phyloP scores from a whole-genome alignment of 2,888 invertebrate genomes.

The Neuroscelio doddi region DNA sequence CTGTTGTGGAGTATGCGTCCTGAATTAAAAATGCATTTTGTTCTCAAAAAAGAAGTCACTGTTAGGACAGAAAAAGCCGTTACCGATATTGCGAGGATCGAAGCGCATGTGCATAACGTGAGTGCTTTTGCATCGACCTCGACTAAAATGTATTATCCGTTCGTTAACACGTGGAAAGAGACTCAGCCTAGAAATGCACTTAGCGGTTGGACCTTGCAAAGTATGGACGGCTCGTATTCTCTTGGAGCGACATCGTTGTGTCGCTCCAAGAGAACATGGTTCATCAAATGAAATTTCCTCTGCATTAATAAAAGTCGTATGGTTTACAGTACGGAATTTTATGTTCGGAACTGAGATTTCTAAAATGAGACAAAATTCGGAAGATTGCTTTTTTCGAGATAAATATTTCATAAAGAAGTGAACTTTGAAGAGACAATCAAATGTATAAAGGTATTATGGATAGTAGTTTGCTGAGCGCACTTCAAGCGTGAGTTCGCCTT shows the following conservation, averaged over 20 bases:
- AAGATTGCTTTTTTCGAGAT: too few relatives aligned
- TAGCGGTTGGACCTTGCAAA: slow-evolving; percentile 13
- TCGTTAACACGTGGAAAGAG: slow-evolving; percentile 7
- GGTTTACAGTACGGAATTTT: too few relatives aligned
- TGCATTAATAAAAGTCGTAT: too few relatives aligned
- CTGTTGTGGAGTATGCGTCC: not conserved
- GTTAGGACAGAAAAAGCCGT: not conserved
- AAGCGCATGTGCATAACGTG: not conserved
- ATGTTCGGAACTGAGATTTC: too few relatives aligned
- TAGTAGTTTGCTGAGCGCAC: slow-evolving; percentile 10
- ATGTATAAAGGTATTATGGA: not conserved
- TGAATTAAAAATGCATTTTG: not conserved
- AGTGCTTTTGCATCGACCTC: slow-evolving; percentile 4
- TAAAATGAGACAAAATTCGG: too few relatives aligned
- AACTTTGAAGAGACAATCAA: not conserved
- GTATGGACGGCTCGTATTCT: not conserved
- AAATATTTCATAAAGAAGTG: too few relatives aligned
- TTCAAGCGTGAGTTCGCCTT: slow-evolving; percentile 7
- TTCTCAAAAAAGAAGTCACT: not conserved
- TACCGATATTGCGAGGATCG: slow-evolving; percentile 1
- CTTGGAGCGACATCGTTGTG: too few relatives aligned
- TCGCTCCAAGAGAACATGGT: not conserved
- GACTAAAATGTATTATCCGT: slow-evolving; percentile 6
- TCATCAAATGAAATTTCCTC: slow-evolving; percentile 8
- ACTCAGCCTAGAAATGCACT: slow-evolving; percentile 46